Evolutionary conservation across 2,888 invertebrate genomes (phyloP).

Genomic region (Eubasilissa splendida): DNA sequence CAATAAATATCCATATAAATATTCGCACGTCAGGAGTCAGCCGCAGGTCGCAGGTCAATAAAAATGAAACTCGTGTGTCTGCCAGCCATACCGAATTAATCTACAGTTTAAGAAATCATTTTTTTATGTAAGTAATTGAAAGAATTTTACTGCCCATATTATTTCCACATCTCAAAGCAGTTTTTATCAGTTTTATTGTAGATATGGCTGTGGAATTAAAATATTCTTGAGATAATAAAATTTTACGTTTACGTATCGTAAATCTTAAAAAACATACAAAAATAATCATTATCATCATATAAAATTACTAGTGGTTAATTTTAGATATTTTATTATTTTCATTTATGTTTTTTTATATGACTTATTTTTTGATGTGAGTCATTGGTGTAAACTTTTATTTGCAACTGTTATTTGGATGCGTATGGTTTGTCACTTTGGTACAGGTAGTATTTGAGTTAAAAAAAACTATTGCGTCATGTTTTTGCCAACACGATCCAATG

Average conservation of each 20-base stretch:
- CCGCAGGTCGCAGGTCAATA: conserved; percentile 20
- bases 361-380: no score
- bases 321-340: no score
- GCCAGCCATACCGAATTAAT: conserved; percentile 1
- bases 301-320: neutral
- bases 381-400: no score
- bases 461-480: no score
- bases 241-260: conserved; percentile 8
- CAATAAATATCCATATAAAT: conserved; percentile 28
- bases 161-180: conserved; percentile 2
- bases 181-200: conserved; percentile 6
- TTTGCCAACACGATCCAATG: no score
- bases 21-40: conserved; percentile 35
- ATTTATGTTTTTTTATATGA: no score
- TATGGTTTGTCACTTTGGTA: no score
- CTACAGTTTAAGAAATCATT: conserved; percentile 22
- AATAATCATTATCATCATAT: neutral
- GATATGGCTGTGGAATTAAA: neutral
- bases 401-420: no score
- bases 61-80: conserved; percentile 24
- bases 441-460: no score
- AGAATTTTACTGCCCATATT: conserved; percentile 17
- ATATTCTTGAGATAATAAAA: conserved; percentile 14
- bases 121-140: conserved; percentile 28
- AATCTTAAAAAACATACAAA: conserved; percentile 12